These are phyloP conservation scores for Brachystomella parvula DNA, from an alignment of 1,140 invertebrate species.

Conservation along the genomic window DNA sequence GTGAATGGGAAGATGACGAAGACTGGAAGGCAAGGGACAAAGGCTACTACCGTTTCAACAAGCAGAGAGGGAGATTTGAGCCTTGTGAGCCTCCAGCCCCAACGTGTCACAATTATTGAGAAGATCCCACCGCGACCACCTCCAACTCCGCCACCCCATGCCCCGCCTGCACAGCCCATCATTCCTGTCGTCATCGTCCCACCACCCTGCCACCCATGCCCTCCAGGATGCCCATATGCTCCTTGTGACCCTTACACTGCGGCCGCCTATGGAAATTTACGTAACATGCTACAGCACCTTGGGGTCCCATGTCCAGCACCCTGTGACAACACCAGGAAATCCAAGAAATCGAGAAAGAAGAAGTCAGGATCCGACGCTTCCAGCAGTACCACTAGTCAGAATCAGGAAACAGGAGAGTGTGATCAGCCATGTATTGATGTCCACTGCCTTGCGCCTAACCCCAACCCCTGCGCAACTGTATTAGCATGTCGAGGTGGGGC, in stretches of 20 bases:
- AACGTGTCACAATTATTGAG: background rate
- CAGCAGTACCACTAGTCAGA: too few relatives aligned
- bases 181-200: background rate
- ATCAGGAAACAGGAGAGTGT: too few relatives aligned
- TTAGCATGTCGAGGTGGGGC: too few relatives aligned
- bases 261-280: background rate
- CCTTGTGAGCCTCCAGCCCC: background rate
- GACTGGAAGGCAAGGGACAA: background rate
- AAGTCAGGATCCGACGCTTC: too few relatives aligned
- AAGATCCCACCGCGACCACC: background rate
- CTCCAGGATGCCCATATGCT: background rate
- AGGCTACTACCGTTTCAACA: background rate
- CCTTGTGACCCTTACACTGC: background rate
- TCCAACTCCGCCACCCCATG: background rate
- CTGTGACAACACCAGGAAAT: background rate
- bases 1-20: background rate
- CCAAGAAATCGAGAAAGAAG: background rate
- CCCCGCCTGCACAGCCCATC: background rate
- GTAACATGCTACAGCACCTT: background rate
- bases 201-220: background rate
- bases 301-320: background rate
- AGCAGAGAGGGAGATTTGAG: background rate
- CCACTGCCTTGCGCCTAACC: too few relatives aligned
- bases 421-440: too few relatives aligned
- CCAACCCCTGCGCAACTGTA: too few relatives aligned